Evolutionary conservation across 2,113 vertebrate species (phyloP), one percentile per base, ranked within the genome.

Genomic region (Pseudorhombus dupliciocellatus): DNA sequence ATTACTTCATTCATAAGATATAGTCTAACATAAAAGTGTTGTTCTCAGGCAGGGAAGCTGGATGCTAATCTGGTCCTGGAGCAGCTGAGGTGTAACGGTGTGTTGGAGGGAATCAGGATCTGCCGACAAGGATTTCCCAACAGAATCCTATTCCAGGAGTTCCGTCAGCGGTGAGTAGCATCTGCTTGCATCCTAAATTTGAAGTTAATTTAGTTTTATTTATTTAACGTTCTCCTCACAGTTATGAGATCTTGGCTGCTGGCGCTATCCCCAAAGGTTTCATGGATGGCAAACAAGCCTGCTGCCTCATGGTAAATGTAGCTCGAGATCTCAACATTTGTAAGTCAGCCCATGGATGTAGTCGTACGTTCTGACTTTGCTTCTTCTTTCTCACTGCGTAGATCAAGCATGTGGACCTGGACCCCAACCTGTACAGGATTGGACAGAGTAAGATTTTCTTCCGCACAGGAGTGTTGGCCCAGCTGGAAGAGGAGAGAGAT

Each of bases 251-350:
- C 85, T 92, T 99, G 64, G 96, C 97, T 40, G 94, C 98, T 1
- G 96, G 81, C 2, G 93, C 96, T 52, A 99, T 99, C 83, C 97
- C 97, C 37, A 99, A 98, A 87, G 98, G 97, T 56, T 99, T 99
- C 90, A 99, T 99, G 98, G 98, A 99, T 52, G 97, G 98, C 25
- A 99, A 99, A 67, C 98, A 99, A 86, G 97, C 98, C 73, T 98
- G 97, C 88, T 95, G 95, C 63, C 86, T 98, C 60, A 99, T 99
- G 97, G 97, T 99, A 80, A 94, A 91, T 46, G 52, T 21, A 40
- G 3, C 34, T 55, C 11, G 52, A 22, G 52, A 42, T 34, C 5
- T 1, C 2, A 2, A 58, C 7, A 0, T 8, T 44, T 54, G 16
- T 44, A 34, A 60, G 18, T 4, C 8, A 22, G 9, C 9, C 5